Evolutionary conservation across 2,888 invertebrate genomes (phyloP), one percentile per base, ranked within the genome.

Genomic region (Lithophane semibrunnea): DNA sequence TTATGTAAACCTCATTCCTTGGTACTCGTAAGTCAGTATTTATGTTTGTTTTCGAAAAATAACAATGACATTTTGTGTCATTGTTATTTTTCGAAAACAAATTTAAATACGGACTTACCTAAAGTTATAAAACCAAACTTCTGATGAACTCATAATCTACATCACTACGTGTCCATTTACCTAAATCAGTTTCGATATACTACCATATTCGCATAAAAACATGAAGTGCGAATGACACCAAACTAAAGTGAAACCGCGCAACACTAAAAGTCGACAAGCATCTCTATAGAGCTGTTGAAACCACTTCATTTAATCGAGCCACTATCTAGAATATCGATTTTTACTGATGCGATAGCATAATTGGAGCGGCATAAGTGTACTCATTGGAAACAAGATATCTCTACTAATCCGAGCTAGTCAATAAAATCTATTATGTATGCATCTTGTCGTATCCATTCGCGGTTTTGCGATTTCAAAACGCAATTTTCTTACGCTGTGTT

Each of bases 311-410:
- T 90, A 88, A 90, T 90, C 88, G 87, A 89, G 77, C 79, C 77
- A 86, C 88, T 88, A 87, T 91, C 87, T 89, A 84, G 80, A 80
- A 79, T 88, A 89, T 89, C 89, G 88, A 89, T 88, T 91, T 90
- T 90, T 89, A 90, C 89, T 86, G 89, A 90, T 89, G 85, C 88
- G 87, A 90, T 90, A 87, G 84, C 80, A 87, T 92, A 92, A 93
- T 93, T 92, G 89, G 91, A 92, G 88, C 91, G 87, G 85, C 86
- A 85, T 90, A 90, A 92, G 91, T 91, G 90, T 89, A 85, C 78
- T 85, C 85, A 90, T 91, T 91, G 89, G 86, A 88, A 88, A 85
- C 86, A 80, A 91, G 89, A 92, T 91, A 90, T 91, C 91, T 92
- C 86, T 86, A 91, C 90, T 88, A 81, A 87, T 84, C 83, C 74